phyloP scores from a whole-genome alignment of 2,113 vertebrate species.

The Dasyurus viverrinus region DNA sequence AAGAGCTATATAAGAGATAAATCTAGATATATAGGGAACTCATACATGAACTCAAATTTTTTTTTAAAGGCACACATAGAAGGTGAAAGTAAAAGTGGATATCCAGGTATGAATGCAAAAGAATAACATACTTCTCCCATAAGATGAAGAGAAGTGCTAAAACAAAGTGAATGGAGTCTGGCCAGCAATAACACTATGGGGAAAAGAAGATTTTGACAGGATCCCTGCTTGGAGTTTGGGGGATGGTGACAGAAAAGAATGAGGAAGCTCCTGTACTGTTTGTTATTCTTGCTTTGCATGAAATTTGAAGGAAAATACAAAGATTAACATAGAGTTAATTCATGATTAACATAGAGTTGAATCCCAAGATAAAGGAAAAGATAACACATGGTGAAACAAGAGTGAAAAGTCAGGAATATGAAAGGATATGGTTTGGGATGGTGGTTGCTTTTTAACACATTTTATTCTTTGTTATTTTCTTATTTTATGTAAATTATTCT shows the following conservation, averaged over 20 bases:
- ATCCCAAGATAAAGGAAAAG: background rate
- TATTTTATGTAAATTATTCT: background rate
- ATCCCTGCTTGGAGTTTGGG: background rate
- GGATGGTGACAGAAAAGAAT: background rate
- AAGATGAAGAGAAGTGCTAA: background rate
- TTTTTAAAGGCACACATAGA: background rate
- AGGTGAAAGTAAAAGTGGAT: background rate
- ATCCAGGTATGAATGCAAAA: background rate
- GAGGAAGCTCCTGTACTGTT: background rate
- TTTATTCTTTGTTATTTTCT: background rate
- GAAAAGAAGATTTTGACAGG: background rate
- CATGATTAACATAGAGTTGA: background rate
- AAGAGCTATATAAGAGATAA: background rate
- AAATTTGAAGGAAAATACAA: background rate
- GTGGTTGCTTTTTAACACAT: background rate
- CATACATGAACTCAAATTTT: background rate
- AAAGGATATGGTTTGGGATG: background rate
- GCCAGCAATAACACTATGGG: background rate
- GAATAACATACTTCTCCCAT: background rate
- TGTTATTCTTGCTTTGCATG: background rate
- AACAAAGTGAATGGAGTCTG: background rate
- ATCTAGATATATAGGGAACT: background rate
- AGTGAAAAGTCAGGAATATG: background rate
- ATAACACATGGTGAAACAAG: background rate
- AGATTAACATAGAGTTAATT: background rate